Conservation (phyloP, 2,888 invertebrate genomes). For the Cosmia pyralina region DNA sequence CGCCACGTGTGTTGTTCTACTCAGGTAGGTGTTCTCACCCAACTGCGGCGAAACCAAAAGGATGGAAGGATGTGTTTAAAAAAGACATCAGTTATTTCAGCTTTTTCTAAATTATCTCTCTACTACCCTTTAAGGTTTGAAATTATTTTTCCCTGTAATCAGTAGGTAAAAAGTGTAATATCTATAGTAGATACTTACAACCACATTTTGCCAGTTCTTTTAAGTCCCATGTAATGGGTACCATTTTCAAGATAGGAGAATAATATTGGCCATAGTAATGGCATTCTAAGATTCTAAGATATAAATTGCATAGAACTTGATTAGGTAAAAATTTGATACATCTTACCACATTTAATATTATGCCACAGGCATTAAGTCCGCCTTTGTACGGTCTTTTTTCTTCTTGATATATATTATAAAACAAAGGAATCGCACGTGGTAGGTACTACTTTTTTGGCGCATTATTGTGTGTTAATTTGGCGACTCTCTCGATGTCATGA, state of each 20-base stretch:
- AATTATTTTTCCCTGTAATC: too few relatives aligned
- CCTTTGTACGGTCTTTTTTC: too few relatives aligned
- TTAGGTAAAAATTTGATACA: background rate
- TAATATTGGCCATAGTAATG: background rate
- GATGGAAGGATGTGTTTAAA: background rate
- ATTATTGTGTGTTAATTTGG: slow-evolving; percentile 38
- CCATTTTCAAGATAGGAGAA: background rate
- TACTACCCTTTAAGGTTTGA: too few relatives aligned
- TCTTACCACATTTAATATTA: background rate
- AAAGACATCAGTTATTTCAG: background rate
- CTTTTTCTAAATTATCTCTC: background rate
- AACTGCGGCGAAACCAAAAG: background rate
- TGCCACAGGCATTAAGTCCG: too few relatives aligned
- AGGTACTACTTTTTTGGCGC: slow-evolving; percentile 27
- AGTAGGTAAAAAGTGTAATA: background rate
- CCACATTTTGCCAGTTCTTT: background rate
- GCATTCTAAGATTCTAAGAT: background rate
- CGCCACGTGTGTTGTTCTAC: slow-evolving; percentile 94
- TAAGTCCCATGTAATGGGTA: background rate
- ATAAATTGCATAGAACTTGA: background rate
- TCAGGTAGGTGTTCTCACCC: slow-evolving; percentile 86
- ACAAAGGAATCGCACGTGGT: slow-evolving; percentile 22
- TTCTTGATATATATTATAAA: background rate
- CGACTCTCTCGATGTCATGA: slow-evolving; percentile 33
- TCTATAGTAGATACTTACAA: too few relatives aligned